Percentiles rank a stretch among this genome's conserved stretches.
These are phyloP conservation scores for Tetraneura akinire DNA, from an alignment of 1,140 invertebrate species.

Conservation along the genomic window DNA sequence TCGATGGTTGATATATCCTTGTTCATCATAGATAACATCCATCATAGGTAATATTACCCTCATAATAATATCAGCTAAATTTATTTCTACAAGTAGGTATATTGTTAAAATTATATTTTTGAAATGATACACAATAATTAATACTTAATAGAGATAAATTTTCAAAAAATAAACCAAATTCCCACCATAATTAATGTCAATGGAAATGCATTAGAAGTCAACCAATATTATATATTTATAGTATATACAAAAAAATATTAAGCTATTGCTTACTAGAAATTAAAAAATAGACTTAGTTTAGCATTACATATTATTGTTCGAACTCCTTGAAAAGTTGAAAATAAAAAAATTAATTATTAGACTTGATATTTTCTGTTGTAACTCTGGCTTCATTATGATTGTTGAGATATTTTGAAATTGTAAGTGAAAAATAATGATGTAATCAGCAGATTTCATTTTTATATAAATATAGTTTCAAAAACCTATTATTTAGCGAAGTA, in stretches of 20 bases:
- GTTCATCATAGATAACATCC: conserved; percentile 36
- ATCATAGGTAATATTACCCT: conserved; percentile 34
- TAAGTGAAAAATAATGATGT: not conserved
- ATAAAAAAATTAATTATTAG: conserved; percentile 17
- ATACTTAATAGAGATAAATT: conserved; percentile 25
- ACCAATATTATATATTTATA: not conserved
- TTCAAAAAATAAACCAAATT: not conserved
- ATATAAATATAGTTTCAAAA: conserved; percentile 3
- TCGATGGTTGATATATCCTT: conserved; percentile 21
- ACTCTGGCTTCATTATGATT: not conserved
- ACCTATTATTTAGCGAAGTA: conserved; percentile 26
- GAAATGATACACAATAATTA: conserved; percentile 28
- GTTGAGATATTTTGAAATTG: conserved; percentile 30
- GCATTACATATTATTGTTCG: not conserved
- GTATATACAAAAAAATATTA: not conserved
- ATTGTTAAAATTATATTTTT: conserved; percentile 9
- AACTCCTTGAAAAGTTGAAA: conserved; percentile 21
- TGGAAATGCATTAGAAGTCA: too few relatives aligned
- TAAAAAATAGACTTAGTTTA: conserved; percentile 14
- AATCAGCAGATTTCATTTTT: conserved; percentile 4
- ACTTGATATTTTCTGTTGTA: conserved; percentile 4
- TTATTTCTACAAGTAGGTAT: conserved; percentile 36
- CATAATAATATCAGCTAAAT: conserved; percentile 42
- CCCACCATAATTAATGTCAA: not conserved
- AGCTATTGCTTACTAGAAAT: conserved; percentile 9